phyloP scores from a whole-genome alignment of 2,797 vertebrate genomes.

The Alca torda region DNA sequence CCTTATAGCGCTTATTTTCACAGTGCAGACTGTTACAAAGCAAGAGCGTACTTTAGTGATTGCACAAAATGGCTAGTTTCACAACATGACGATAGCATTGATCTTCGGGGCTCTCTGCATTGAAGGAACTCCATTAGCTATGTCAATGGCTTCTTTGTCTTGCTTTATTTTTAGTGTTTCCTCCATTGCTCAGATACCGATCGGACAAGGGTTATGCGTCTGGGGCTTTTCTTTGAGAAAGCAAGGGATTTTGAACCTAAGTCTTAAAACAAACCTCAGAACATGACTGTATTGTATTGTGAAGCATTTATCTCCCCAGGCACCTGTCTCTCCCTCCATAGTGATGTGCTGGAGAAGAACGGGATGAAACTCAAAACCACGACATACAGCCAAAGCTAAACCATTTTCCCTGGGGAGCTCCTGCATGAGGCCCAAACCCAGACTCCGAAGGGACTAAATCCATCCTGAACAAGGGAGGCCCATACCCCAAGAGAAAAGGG shows the following conservation, averaged over 20 bases:
- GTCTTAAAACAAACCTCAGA: not conserved
- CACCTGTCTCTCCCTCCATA: too few species aligned
- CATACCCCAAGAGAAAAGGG: not conserved
- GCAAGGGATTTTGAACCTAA: not conserved
- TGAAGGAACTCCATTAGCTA: not conserved
- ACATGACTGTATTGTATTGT: fast-evolving
- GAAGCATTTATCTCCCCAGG: not conserved
- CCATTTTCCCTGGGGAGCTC: not conserved
- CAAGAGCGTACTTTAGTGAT: not conserved
- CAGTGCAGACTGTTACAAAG: not conserved
- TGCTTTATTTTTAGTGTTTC: not conserved
- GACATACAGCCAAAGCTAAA: fast-evolving
- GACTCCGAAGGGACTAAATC: not conserved
- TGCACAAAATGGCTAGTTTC: not conserved
- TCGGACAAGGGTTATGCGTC: fast-evolving
- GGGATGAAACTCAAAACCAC: not conserved
- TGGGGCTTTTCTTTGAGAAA: not conserved
- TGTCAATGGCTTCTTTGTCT: not conserved
- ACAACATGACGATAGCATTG: not conserved
- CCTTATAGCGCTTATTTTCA: not conserved
- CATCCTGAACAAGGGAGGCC: not conserved
- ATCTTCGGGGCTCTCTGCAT: not conserved
- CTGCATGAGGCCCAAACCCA: not conserved
- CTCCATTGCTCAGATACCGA: not conserved
- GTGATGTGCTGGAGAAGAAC: not conserved